Percentiles rank a stretch among this genome's conserved stretches.
phyloP scores from a whole-genome alignment of 2,888 invertebrate genomes.

The Brachylomia viminalis region DNA sequence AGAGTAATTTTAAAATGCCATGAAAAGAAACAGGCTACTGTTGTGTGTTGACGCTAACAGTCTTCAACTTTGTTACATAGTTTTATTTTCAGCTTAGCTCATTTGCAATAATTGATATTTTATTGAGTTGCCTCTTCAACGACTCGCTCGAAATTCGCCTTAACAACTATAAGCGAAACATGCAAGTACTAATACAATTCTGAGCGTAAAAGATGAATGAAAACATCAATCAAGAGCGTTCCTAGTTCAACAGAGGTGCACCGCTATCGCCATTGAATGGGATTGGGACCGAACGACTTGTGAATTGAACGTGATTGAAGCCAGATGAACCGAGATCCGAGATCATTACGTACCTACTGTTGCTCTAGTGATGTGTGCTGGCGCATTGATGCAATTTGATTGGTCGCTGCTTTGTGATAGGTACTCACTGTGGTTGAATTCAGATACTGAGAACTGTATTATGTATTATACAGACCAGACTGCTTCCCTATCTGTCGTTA shows the following conservation, averaged over 20 bases:
- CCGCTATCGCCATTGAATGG: conserved; percentile 57
- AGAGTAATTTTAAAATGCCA: conserved; percentile 4
- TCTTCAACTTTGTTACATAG: not conserved
- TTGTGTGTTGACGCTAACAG: conserved; percentile 3
- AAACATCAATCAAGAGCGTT: conserved; percentile 58
- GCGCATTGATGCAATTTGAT: conserved; percentile 47
- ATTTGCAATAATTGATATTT: conserved; percentile 7
- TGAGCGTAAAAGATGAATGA: conserved; percentile 42
- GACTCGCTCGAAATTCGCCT: not conserved
- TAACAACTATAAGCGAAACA: not conserved
- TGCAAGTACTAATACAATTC: conserved; percentile 35
- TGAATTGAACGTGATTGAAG: conserved; percentile 70
- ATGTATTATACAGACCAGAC: not conserved
- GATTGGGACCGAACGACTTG: conserved; percentile 60
- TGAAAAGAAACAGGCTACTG: conserved; percentile 18
- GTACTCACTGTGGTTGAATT: conserved; percentile 28
- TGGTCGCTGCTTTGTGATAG: conserved; percentile 47
- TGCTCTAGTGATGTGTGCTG: conserved; percentile 40
- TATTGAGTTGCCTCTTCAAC: conserved; percentile 2
- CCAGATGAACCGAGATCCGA: conserved; percentile 69
- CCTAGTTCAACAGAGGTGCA: conserved; percentile 44
- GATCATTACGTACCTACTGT: conserved; percentile 62
- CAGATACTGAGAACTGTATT: conserved; percentile 17
- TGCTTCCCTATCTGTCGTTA: not conserved
- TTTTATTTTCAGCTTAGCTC: not conserved